Percentiles rank a stretch among this genome's conserved stretches.
Evolutionary conservation across 30 jellyfish, hydroid and myxozoan species (phyloP).

Genomic region (Aurelia coerulea): DNA sequence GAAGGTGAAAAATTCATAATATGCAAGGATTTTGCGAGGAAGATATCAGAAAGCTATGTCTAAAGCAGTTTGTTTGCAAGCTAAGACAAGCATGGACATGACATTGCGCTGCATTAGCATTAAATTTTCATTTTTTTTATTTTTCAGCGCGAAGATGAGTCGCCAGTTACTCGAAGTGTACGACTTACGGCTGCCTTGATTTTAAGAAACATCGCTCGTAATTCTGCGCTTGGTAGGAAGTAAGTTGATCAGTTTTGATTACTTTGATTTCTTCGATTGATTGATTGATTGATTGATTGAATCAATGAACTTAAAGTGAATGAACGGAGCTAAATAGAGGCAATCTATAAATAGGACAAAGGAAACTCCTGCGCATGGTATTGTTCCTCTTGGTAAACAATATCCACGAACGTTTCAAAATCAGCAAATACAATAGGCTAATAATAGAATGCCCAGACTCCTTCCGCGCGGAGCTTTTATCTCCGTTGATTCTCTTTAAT

Average conservation of each 20-base stretch:
- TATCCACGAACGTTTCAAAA: no score
- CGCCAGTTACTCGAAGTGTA: conserved; percentile 96
- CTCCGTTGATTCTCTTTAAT: no score
- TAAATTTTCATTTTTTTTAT: background rate
- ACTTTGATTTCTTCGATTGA: background rate
- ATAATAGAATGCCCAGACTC: no score
- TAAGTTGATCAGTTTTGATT: conserved; percentile 16
- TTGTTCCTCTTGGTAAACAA: no score
- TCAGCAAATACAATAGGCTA: no score
- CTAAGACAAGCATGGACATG: background rate
- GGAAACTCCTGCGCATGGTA: no score
- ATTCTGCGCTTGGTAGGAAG: conserved; percentile 86
- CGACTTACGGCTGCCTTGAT: conserved; percentile 91
- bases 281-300: no score
- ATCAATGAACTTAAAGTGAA: no score
- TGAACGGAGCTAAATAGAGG: no score
- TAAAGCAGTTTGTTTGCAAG: background rate
- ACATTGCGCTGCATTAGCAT: background rate
- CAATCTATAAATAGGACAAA: no score
- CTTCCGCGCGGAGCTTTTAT: no score
- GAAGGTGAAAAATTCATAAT: no score
- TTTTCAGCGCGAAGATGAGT: conserved; percentile 88
- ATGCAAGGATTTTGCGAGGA: background rate
- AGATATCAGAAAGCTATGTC: background rate
- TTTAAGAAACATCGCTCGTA: conserved; percentile 83